A percentile compares a stretch with the other conserved stretches of the same genome.
These are phyloP conservation scores for Odontothrips loti DNA, from an alignment of 2,888 invertebrate species.

Conservation along the genomic window DNA sequence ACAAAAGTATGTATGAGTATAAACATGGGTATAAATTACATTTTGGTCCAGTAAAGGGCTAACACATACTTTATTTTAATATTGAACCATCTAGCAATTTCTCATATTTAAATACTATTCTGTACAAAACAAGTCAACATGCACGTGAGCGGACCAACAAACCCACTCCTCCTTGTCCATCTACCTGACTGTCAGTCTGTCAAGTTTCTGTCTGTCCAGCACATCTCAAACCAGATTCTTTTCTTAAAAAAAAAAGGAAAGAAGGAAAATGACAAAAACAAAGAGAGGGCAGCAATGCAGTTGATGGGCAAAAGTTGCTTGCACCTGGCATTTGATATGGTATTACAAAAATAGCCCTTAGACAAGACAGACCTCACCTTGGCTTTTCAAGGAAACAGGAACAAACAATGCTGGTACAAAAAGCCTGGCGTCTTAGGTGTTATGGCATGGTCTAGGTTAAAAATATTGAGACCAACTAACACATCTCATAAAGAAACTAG, in stretches of 20 bases:
- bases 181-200: constrained; percentile 19
- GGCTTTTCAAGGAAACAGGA: background rate
- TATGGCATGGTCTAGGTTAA: constrained; percentile 10
- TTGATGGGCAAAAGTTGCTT: constrained; percentile 7
- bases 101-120: constrained; percentile 18
- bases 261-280: background rate
- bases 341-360: constrained; percentile 25
- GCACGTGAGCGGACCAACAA: constrained; percentile 22
- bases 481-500: constrained; percentile 14
- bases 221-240: background rate
- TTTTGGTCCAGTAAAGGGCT: constrained; percentile 24
- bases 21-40: constrained; percentile 23
- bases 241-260: background rate
- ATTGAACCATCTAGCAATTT: constrained; percentile 20
- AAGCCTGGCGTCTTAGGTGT: background rate
- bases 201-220: constrained; percentile 1
- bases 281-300: too few species aligned
- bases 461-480: constrained; percentile 21
- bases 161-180: constrained; percentile 18
- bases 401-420: background rate
- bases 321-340: constrained; percentile 22
- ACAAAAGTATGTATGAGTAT: constrained; percentile 24
- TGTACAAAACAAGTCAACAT: constrained; percentile 25
- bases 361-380: constrained; percentile 4
- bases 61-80: constrained; percentile 11